Evolutionary conservation across 2,888 invertebrate genomes (phyloP).

Genomic region (Mermis nigrescens): DNA sequence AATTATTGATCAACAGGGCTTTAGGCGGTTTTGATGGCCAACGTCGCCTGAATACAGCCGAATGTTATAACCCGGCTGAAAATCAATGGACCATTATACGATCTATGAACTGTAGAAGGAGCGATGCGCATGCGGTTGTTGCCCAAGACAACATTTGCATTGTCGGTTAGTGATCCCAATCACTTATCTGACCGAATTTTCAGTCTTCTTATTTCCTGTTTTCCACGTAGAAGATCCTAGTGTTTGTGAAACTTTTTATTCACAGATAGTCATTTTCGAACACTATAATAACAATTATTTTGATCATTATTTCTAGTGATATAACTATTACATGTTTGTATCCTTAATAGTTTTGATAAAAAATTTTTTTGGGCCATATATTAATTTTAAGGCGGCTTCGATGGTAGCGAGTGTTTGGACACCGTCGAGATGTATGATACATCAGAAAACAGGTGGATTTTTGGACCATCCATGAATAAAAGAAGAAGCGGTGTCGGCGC

Average conservation of each 20-base stretch:
- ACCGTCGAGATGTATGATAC: slow-evolving; percentile 63
- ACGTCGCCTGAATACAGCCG: slow-evolving; percentile 46
- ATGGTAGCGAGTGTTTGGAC: slow-evolving; percentile 37
- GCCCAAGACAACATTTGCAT: slow-evolving; percentile 33
- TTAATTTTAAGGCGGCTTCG: slow-evolving; percentile 31
- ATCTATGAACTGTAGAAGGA: slow-evolving; percentile 31
- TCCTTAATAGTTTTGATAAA: no score
- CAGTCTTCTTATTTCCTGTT: not conserved
- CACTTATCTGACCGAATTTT: not conserved
- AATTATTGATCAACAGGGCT: no score
- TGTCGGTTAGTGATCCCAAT: slow-evolving; percentile 13
- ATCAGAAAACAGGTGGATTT: slow-evolving; percentile 56
- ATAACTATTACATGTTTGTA: no score
- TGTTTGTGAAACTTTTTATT: no score
- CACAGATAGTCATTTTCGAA: not conserved
- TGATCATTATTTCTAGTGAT: no score
- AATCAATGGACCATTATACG: slow-evolving; percentile 66
- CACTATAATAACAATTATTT: no score
- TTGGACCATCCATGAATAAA: slow-evolving; percentile 60
- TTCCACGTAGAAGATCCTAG: no score
- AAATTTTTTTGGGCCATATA: not conserved
- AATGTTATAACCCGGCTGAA: slow-evolving; percentile 44
- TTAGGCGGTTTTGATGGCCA: slow-evolving; percentile 62
- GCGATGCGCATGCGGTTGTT: slow-evolving; percentile 34
- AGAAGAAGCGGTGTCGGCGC: slow-evolving; percentile 75